Evolutionary conservation across 2,113 vertebrate genomes (phyloP).

Genomic region (human): GRCh38 chr3:122857501-122858000

Average conservation of each 20-base stretch:
- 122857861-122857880: not conserved
- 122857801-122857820: slow-evolving; percentile 31
- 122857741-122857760: slow-evolving; percentile 85
- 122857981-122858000: slow-evolving; percentile 19
- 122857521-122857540: not conserved
- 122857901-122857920: slow-evolving; percentile 40
- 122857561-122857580: slow-evolving; percentile 17
- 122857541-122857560: slow-evolving; percentile 19
- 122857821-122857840: not conserved
- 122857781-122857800: slow-evolving; percentile 59
- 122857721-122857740: slow-evolving; percentile 60
- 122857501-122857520: slow-evolving; percentile 39
- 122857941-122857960: slow-evolving; percentile 49
- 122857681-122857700: slow-evolving; percentile 21
- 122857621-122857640: slow-evolving; percentile 33
- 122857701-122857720: slow-evolving; percentile 73
- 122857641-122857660: slow-evolving; percentile 44
- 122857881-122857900: slow-evolving; percentile 24
- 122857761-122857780: slow-evolving; percentile 83
- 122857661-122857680: not conserved
- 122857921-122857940: not conserved
- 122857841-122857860: slow-evolving; percentile 26
- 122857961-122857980: slow-evolving; percentile 50
- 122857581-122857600: slow-evolving; percentile 44
- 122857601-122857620: slow-evolving; percentile 36